Percentiles rank a stretch among this genome's conserved stretches.
phyloP scores from a whole-genome alignment of 2,888 invertebrate species.

The Oscheius sp. region DNA sequence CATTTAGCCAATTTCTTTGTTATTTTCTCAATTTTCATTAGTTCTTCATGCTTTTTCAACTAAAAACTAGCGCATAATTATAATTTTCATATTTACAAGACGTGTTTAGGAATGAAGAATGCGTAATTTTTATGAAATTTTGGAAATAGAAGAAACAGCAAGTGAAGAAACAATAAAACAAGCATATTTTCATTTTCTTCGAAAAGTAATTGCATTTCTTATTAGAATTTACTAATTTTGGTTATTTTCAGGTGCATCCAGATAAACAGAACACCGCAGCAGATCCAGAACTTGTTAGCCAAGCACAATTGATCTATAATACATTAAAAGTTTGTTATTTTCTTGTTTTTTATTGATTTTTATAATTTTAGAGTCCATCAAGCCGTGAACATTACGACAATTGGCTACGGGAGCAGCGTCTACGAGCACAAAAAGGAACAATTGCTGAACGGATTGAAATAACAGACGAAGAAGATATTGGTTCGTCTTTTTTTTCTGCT shows the following conservation, averaged over 20 bases:
- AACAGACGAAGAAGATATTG: conserved; percentile 33
- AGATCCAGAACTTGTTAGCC: conserved; percentile 27
- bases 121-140: conserved; percentile 67
- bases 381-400: conserved; percentile 47
- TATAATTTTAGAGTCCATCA: conserved; percentile 1
- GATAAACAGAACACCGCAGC: conserved; percentile 54
- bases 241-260: conserved; percentile 57
- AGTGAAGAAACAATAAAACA: conserved; percentile 58
- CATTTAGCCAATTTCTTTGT: no score
- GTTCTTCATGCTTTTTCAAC: no score
- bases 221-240: neutral
- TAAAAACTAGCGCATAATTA: no score
- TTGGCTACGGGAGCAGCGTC: conserved; percentile 68
- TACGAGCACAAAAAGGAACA: conserved; percentile 61
- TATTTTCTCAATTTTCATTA: no score
- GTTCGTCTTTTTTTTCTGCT: neutral
- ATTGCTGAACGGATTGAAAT: conserved; percentile 58
- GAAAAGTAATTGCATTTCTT: conserved; percentile 44
- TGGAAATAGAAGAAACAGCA: conserved; percentile 49
- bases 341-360: no score
- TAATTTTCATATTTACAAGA: no score
- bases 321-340: conserved; percentile 48
- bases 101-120: conserved; percentile 40
- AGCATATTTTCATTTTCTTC: conserved; percentile 61
- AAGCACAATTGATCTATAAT: conserved; percentile 32